phyloP scores from a whole-genome alignment of 2,797 vertebrate species.

The Sebastes diaconus region DNA sequence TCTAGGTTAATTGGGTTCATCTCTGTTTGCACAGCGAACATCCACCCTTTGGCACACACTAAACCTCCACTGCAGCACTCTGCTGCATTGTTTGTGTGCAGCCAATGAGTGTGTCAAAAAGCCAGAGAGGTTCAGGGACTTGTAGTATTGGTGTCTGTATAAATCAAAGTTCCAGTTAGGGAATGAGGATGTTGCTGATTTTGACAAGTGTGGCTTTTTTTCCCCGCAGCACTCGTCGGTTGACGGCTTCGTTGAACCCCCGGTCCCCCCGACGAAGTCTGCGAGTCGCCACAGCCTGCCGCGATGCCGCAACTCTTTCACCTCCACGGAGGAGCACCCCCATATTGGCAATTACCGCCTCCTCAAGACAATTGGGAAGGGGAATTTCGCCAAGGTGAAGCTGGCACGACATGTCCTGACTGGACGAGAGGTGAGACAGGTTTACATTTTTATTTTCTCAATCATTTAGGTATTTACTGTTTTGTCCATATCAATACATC shows the following conservation, averaged over 20 bases:
- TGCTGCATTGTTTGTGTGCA: slow-evolving; percentile 44
- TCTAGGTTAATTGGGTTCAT: slow-evolving; percentile 20
- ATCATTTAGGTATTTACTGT: neutral
- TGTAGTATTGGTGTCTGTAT: neutral
- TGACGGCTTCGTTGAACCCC: slow-evolving; percentile 90
- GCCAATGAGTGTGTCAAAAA: slow-evolving; percentile 13
- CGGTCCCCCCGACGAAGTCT: slow-evolving; percentile 88
- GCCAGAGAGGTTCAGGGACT: neutral
- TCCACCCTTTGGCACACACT: slow-evolving; percentile 32
- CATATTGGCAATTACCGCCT: slow-evolving; percentile 96
- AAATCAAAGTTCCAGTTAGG: neutral
- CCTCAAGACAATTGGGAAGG: slow-evolving; percentile 96
- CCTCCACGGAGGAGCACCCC: slow-evolving; percentile 93
- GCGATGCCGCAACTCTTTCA: slow-evolving; percentile 91
- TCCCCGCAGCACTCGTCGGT: slow-evolving; percentile 88
- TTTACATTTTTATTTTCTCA: neutral
- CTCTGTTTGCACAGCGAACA: slow-evolving; percentile 40
- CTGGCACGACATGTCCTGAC: slow-evolving; percentile 93
- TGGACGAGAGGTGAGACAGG: slow-evolving; percentile 90
- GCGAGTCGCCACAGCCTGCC: slow-evolving; percentile 92
- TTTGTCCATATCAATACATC: neutral
- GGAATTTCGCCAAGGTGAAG: slow-evolving; percentile 97
- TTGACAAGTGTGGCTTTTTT: neutral
- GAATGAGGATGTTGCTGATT: slow-evolving; percentile 36
- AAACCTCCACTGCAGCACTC: slow-evolving; percentile 46